These are phyloP conservation scores for Gymnarchus niloticus DNA, from an alignment of 2,113 vertebrate genomes.

Conservation along the genomic window DNA sequence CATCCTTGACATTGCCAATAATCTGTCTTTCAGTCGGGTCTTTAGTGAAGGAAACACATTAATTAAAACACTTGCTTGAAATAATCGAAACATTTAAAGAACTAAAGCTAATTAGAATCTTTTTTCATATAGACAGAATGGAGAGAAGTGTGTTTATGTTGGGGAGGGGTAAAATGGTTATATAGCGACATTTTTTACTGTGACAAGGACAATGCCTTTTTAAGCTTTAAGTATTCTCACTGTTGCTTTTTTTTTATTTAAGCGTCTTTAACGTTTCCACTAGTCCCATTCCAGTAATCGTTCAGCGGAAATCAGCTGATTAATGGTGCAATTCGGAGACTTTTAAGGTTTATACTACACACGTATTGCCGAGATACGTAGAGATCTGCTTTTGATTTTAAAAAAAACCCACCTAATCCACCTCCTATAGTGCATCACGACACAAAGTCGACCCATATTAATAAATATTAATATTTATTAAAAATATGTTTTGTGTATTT, in stretches of 20 bases:
- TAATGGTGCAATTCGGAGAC: not conserved
- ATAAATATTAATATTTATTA: not conserved
- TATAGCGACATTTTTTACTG: not conserved
- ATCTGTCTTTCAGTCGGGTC: constrained; percentile 65
- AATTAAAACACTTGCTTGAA: constrained; percentile 65
- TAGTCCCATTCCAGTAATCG: not conserved
- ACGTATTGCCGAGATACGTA: not conserved
- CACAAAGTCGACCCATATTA: not conserved
- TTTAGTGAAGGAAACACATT: constrained; percentile 55
- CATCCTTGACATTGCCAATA: constrained; percentile 70
- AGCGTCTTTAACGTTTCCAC: not conserved
- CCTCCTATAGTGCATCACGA: not conserved
- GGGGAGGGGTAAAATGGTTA: constrained; percentile 10
- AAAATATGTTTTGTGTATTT: not conserved
- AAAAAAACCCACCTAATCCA: constrained; percentile 4
- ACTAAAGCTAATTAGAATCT: constrained; percentile 42
- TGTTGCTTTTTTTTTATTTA: constrained; percentile 6
- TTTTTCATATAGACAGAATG: constrained; percentile 44
- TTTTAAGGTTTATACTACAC: not conserved
- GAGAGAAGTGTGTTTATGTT: constrained; percentile 12
- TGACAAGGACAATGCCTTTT: constrained; percentile 19
- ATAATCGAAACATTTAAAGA: constrained; percentile 63
- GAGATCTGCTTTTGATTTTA: not conserved
- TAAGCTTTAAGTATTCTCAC: constrained; percentile 8
- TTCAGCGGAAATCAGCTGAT: not conserved